Evolutionary conservation across 2,888 invertebrate genomes (phyloP).

Genomic region (Brenthis ino): DNA sequence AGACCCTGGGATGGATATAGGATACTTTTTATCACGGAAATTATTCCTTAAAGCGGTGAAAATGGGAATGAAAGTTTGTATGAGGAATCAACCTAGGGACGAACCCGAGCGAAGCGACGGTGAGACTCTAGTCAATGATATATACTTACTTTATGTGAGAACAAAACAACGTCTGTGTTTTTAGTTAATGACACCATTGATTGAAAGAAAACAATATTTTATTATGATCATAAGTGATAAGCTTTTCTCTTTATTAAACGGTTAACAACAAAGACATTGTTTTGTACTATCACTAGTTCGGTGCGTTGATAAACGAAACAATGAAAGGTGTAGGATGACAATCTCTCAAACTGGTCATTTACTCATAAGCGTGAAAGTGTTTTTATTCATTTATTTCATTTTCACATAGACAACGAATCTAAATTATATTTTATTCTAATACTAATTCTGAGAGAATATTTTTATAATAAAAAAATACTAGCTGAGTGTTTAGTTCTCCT

Average conservation of each 20-base stretch:
- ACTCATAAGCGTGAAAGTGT: not conserved
- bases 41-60: too few relatives aligned
- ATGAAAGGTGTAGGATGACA: slow-evolving; percentile 20
- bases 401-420: not conserved
- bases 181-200: not conserved
- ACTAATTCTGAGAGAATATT: too few relatives aligned
- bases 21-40: too few relatives aligned
- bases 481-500: not conserved
- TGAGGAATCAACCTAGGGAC: too few relatives aligned
- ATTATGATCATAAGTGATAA: slow-evolving; percentile 11
- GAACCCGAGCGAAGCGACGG: too few relatives aligned
- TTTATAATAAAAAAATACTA: too few relatives aligned
- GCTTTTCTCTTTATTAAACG: slow-evolving; percentile 16
- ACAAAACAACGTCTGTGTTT: slow-evolving; percentile 8
- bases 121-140: not conserved
- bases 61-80: too few relatives aligned
- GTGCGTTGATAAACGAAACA: slow-evolving; percentile 13
- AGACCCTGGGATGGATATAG: too few relatives aligned
- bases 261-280: slow-evolving; percentile 13
- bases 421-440: too few relatives aligned
- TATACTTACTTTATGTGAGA: not conserved
- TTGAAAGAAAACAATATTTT: slow-evolving; percentile 17
- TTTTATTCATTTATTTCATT: not conserved
- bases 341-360: not conserved
- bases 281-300: slow-evolving; percentile 18